A percentile compares a stretch with the other conserved stretches of the same genome.
Evolutionary conservation across 1,140 invertebrate genomes (phyloP).

Genomic region (Drosophila repleta): DNA sequence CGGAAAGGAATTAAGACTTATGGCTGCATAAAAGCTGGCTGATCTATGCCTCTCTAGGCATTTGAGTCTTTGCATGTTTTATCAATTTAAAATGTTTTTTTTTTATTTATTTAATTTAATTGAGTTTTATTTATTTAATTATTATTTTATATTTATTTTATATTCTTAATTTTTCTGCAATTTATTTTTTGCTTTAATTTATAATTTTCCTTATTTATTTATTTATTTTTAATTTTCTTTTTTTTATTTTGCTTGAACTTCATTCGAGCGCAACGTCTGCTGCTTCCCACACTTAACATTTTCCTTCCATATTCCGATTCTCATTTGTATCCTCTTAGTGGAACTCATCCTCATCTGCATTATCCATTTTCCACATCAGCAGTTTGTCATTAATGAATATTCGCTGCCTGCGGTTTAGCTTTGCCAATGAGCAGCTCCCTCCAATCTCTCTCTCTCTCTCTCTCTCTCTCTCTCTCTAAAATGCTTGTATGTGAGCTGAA

Average conservation of each 20-base stretch:
- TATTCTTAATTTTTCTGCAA: not conserved
- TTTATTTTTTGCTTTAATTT: not conserved
- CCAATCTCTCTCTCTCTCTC: not conserved
- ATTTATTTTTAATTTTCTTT: conserved; percentile 59
- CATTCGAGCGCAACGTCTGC: conserved; percentile 3
- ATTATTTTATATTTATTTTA: not conserved
- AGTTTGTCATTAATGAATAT: conserved; percentile 67
- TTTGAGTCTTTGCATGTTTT: not conserved
- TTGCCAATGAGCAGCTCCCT: conserved; percentile 20
- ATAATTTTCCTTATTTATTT: conserved; percentile 52
- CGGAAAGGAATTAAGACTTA: conserved; percentile 54
- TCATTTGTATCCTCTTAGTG: not conserved
- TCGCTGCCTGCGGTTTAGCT: conserved; percentile 54
- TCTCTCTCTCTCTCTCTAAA: not conserved
- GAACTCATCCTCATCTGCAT: conserved; percentile 21
- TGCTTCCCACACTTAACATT: not conserved
- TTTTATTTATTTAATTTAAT: not conserved
- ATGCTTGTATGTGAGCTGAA: not conserved
- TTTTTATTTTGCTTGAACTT: conserved; percentile 33
- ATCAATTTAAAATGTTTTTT: not conserved
- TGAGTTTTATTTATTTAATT: not conserved
- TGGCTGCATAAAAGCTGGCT: not conserved
- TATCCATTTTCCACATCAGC: conserved; percentile 68
- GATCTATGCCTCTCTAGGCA: no score
- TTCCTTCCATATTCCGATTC: not conserved